These are phyloP conservation scores for Pelagia noctiluca DNA, from an alignment of 30 jellyfish, hydroid and myxozoan genomes.

Conservation along the genomic window DNA sequence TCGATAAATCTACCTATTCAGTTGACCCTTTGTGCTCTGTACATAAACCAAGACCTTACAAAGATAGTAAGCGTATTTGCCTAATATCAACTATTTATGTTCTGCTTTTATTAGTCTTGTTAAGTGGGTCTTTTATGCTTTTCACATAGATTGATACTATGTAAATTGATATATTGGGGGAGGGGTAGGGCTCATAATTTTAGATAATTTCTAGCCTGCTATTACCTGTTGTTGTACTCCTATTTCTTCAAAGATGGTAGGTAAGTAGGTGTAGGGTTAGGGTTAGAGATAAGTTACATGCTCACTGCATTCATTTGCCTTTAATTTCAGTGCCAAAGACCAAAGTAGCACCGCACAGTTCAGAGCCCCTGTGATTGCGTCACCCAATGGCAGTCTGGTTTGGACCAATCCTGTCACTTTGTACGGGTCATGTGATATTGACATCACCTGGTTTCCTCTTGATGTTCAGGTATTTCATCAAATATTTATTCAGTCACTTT, in stretches of 20 bases:
- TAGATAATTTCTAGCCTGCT: background rate
- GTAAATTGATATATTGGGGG: too few species aligned
- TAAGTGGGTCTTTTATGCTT: too few species aligned
- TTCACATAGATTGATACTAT: too few species aligned
- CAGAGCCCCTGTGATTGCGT: slow-evolving; percentile 49
- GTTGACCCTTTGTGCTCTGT: too few species aligned
- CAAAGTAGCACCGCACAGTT: background rate
- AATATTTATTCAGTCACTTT: too few species aligned
- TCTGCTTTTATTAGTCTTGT: too few species aligned
- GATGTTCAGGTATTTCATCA: slow-evolving; percentile 57
- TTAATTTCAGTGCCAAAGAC: slow-evolving; percentile 27
- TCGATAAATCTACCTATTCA: too few species aligned
- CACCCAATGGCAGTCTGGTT: slow-evolving; percentile 15
- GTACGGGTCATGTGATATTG: slow-evolving; percentile 62
- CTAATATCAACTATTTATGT: too few species aligned
- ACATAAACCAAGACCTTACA: too few species aligned
- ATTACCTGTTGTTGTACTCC: background rate
- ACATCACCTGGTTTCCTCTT: slow-evolving; percentile 86
- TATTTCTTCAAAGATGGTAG: background rate
- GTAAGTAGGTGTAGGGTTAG: background rate
- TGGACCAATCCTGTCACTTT: slow-evolving; percentile 74
- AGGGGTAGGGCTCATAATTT: too few species aligned
- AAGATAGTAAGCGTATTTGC: too few species aligned
- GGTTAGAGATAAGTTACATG: background rate
- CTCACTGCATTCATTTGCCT: background rate